phyloP scores from a whole-genome alignment of 2,113 vertebrate species.

The Mola mola region DNA sequence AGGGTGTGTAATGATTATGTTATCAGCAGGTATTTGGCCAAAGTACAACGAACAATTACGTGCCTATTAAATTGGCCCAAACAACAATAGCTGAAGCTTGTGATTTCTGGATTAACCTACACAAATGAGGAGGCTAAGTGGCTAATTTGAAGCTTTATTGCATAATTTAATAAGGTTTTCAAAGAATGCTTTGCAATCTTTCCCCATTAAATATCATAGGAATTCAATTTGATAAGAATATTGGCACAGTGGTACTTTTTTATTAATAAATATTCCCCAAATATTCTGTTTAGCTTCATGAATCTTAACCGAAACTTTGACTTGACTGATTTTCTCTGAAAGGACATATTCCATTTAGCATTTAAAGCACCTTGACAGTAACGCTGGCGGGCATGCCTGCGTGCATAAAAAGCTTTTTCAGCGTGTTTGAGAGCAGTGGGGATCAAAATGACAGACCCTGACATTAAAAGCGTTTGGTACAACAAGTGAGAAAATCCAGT shows the following conservation, averaged over 20 bases:
- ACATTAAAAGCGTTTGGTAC: slow-evolving; percentile 35
- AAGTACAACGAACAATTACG: slow-evolving; percentile 44
- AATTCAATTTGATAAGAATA: background rate
- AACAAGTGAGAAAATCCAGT: slow-evolving; percentile 38
- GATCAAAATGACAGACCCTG: slow-evolving; percentile 30
- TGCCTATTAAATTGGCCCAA: slow-evolving; percentile 41
- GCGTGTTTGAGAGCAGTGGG: slow-evolving; percentile 29
- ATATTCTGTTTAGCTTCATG: slow-evolving; percentile 38
- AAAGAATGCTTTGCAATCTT: slow-evolving; percentile 48
- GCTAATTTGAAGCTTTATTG: slow-evolving; percentile 51
- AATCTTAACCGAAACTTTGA: slow-evolving; percentile 51
- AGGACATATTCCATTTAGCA: slow-evolving; percentile 44
- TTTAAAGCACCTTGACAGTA: slow-evolving; percentile 37
- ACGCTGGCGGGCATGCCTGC: slow-evolving; percentile 8
- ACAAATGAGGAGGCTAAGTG: slow-evolving; percentile 46
- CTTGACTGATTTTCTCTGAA: slow-evolving; percentile 45
- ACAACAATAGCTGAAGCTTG: slow-evolving; percentile 52
- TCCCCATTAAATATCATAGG: slow-evolving; percentile 34
- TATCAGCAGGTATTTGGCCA: slow-evolving; percentile 38
- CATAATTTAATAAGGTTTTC: slow-evolving; percentile 60
- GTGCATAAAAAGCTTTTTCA: slow-evolving; percentile 21
- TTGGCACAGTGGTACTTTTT: slow-evolving; percentile 31
- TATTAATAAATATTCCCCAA: slow-evolving; percentile 34
- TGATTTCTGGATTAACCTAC: slow-evolving; percentile 57
- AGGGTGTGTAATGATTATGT: slow-evolving; percentile 30